phyloP scores from a whole-genome alignment of 2,888 invertebrate genomes.

The Linyphia triangularis region DNA sequence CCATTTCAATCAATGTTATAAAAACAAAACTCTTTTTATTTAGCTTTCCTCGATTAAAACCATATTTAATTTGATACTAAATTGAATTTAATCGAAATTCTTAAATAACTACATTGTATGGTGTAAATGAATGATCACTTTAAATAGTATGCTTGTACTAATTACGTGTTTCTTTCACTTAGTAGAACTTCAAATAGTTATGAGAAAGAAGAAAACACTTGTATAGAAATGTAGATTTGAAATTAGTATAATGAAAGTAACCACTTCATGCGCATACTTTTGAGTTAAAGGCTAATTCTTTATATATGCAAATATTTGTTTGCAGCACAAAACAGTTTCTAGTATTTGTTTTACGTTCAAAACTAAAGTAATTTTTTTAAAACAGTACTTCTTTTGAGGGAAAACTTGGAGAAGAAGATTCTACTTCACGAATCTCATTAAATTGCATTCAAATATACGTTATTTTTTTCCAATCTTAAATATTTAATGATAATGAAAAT shows the following conservation, averaged over 20 bases:
- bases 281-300: background rate
- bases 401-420: background rate
- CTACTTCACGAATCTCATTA: slow-evolving; percentile 24
- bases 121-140: too few relatives aligned
- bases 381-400: background rate
- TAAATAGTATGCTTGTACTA: too few relatives aligned
- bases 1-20: too few relatives aligned
- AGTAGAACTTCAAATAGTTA: too few relatives aligned
- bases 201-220: background rate
- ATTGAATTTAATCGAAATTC: too few relatives aligned
- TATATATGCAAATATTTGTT: slow-evolving; percentile 24
- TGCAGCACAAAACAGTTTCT: background rate
- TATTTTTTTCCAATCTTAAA: background rate
- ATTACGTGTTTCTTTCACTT: too few relatives aligned
- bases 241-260: background rate
- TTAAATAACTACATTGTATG: too few relatives aligned
- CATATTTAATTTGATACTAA: too few relatives aligned
- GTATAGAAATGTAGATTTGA: background rate
- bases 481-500: slow-evolving; percentile 16
- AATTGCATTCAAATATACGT: background rate
- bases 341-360: background rate
- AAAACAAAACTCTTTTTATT: too few relatives aligned
- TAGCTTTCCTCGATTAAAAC: too few relatives aligned
- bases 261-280: background rate
- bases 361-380: background rate